These are phyloP conservation scores for Melieria crassipennis DNA, from an alignment of 2,888 invertebrate species.

Conservation along the genomic window DNA sequence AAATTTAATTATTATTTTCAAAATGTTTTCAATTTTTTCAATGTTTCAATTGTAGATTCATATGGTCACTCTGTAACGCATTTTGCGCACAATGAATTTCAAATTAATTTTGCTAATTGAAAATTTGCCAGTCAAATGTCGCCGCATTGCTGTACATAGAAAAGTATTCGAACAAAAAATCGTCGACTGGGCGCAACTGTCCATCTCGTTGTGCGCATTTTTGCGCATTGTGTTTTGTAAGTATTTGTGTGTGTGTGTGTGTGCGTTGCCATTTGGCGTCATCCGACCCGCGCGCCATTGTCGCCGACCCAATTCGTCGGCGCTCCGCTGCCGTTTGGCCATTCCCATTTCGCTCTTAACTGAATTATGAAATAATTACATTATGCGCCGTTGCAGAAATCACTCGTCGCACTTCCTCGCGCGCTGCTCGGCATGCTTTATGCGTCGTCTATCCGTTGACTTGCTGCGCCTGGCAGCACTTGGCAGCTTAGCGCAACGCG, in stretches of 20 bases:
- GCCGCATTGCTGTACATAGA: conserved; percentile 9
- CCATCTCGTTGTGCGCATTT: neutral
- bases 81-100: conserved; percentile 59
- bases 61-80: conserved; percentile 31
- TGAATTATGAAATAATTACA: conserved; percentile 39
- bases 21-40: too few relatives aligned
- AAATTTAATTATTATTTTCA: too few relatives aligned
- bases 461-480: neutral
- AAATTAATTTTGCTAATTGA: conserved; percentile 62
- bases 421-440: too few relatives aligned
- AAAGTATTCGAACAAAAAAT: conserved; percentile 1
- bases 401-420: conserved; percentile 18
- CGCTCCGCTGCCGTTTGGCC: conserved; percentile 33
- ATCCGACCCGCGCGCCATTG: neutral
- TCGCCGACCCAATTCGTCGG: neutral
- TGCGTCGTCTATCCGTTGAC: too few relatives aligned
- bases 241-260: neutral
- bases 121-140: conserved; percentile 40
- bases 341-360: conserved; percentile 25
- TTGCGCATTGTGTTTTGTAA: conserved; percentile 12
- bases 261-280: neutral
- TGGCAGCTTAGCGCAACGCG: neutral
- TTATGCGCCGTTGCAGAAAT: conserved; percentile 27
- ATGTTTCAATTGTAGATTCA: too few relatives aligned
- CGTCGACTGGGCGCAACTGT: neutral